These are phyloP conservation scores for Macroglossus sobrinus DNA, from an alignment of 2,113 vertebrate genomes.

Conservation along the genomic window DNA sequence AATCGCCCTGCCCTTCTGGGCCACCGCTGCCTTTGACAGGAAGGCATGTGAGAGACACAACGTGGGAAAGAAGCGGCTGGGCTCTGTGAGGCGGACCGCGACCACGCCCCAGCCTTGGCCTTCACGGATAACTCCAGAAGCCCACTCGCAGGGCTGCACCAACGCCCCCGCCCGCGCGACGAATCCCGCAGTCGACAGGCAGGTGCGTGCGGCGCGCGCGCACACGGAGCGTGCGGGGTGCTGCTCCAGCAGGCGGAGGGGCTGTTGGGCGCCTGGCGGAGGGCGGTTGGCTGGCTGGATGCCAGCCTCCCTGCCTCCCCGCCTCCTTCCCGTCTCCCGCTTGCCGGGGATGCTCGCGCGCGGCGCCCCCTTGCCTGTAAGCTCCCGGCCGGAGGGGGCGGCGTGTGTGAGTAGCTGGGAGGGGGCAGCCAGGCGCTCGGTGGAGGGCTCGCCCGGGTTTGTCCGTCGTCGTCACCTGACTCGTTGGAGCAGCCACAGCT, in stretches of 20 bases:
- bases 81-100: not conserved
- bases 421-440: constrained; percentile 43
- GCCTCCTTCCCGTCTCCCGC: not conserved
- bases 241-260: not conserved
- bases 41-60: not conserved
- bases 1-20: not conserved
- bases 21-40: not conserved
- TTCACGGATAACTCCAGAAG: not conserved
- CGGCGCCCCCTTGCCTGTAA: not conserved
- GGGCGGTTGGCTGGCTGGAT: not conserved
- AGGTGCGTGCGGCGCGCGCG: constrained; percentile 48
- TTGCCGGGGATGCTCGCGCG: not conserved
- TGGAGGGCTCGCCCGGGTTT: constrained; percentile 61
- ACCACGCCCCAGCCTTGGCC: constrained; percentile 30
- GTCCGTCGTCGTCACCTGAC: constrained; percentile 80
- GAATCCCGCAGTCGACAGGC: not conserved
- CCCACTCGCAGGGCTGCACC: rapidly evolving
- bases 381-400: not conserved
- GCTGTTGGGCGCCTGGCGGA: not conserved
- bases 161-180: not conserved
- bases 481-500: constrained; percentile 64
- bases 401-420: constrained; percentile 55
- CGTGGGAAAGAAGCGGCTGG: not conserved
- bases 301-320: not conserved
- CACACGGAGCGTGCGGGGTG: not conserved